Base-by-base conservation (phyloP, 2,113 vertebrate genomes). In the Progne subis region DNA sequence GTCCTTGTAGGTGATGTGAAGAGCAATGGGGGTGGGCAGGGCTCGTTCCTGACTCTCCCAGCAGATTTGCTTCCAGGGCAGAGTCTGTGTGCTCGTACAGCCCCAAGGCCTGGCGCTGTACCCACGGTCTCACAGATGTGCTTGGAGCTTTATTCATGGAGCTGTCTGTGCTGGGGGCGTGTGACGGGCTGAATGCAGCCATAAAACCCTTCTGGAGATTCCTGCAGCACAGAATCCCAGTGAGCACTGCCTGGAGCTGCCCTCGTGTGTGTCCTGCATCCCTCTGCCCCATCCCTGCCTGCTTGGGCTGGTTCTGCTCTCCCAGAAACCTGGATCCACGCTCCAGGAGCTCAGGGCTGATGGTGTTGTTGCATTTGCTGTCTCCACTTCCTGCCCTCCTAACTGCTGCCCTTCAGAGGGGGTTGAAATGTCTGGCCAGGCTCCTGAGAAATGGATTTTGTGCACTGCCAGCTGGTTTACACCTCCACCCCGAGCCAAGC, bases 401-500 rank as follows among this genome's bases (percentile, higher is more conserved):
- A 17, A 18, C 78, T 84, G 60, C 63, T 65, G 59, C 31, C 64
- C 72, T 67, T 96, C 69, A 61, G 47, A 82, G 59, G 70, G 70
- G 65, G 29, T 47, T 65, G 41, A 70, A 18, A 52, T 47, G 23
- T 52, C 63, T 57, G 7, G 2, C 37, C 43, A 80, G 60, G 13
- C 15, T n/a, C 28, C 60, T 79, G 57, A 87, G 67, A 56, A 88
- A 72, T 19, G 31, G 41, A 26, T 81, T 76, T 4, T 28, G 25
- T 60, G 31, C 60, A 14, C n/a, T 65, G 85, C 68, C 71, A 88
- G 46, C 83, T 95, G 84, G 46, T 79, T 91, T 69, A 59, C 71
- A 43, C 53, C 49, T 67, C 46, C n/a, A 49, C 13, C 39, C 72
- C 0, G 18, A 90, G 85, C 85, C 79, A 94, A 76, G 44, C 34